These are phyloP conservation scores for Agelas oroides DNA, from an alignment of 37 sponge, comb jelly and placozoan species.

Conservation along the genomic window DNA sequence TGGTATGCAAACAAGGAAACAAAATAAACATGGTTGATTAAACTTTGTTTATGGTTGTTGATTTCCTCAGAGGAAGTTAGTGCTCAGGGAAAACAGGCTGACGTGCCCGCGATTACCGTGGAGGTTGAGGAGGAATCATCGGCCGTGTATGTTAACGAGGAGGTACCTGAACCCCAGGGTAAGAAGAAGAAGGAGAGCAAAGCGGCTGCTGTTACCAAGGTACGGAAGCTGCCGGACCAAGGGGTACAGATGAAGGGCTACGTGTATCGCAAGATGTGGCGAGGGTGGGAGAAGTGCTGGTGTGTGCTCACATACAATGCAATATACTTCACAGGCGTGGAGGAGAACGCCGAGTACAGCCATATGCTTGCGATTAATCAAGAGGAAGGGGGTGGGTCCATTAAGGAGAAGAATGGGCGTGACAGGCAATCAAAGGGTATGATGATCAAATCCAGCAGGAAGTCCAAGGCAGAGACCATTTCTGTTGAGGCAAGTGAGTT, in stretches of 20 bases:
- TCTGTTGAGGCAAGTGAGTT: slow-evolving; percentile 28
- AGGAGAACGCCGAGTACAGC: slow-evolving; percentile 27
- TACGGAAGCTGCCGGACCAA: slow-evolving; percentile 48
- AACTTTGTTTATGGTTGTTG: too few relatives aligned
- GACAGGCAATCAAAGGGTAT: slow-evolving; percentile 41
- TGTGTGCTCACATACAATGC: slow-evolving; percentile 47
- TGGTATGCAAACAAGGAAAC: too few relatives aligned
- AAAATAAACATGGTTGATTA: too few relatives aligned
- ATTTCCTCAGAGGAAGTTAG: too few relatives aligned
- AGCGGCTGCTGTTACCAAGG: not conserved
- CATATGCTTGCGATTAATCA: slow-evolving; percentile 16
- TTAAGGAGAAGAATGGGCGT: slow-evolving; percentile 34
- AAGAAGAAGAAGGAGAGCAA: slow-evolving; percentile 22
- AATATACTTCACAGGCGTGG: slow-evolving; percentile 43
- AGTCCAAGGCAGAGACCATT: slow-evolving; percentile 47
- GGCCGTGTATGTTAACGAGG: not conserved
- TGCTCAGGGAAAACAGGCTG: too few relatives aligned
- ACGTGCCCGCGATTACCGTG: slow-evolving; percentile 12
- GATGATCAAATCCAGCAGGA: slow-evolving; percentile 7
- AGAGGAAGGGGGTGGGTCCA: not conserved
- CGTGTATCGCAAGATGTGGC: slow-evolving; percentile 40
- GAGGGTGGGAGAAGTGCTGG: slow-evolving; percentile 54
- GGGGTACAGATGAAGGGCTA: slow-evolving; percentile 57
- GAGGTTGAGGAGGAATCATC: slow-evolving; percentile 4
- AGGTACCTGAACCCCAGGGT: not conserved